Evolutionary conservation across 2,888 invertebrate genomes (phyloP), one percentile per base, ranked within the genome.

Genomic region (Drosophila limbata): DNA sequence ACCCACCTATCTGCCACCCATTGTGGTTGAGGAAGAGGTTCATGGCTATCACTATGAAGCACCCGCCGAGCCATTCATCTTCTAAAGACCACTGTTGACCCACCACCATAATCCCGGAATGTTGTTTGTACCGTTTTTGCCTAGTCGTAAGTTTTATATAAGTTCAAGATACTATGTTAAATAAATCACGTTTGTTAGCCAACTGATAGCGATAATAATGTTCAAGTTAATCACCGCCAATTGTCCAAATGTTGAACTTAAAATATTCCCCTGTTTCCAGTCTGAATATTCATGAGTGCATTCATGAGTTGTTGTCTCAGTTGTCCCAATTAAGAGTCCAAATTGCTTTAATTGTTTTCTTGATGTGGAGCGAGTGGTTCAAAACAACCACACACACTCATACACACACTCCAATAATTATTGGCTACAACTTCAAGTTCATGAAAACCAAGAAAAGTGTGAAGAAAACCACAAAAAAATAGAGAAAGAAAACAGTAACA

Each of bases 381-480:
- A 51, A 37, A 62, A 68, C n/a, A n/a, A n/a, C n/a, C n/a, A n/a
- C n/a, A n/a, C n/a, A n/a, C n/a, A n/a, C n/a, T n/a, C n/a, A n/a
- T 42, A 68, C 52, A 65, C 57, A 67, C 59, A 81, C 48, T 52
- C 55, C 66, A 59, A 87, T 84, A 84, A 84, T 88, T 84, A 84
- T 88, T 84, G 84, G 60, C 60, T 52, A 47, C 48, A 31, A 47
- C 77, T 50, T 52, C 73, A 88, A 88, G 85, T 81, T 84, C 73
- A 79, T 69, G 84, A 84, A 84, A 84, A 86, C 70, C 63, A 45
- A 87, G 83, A 87, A 89, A 89, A 84, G 82, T 84, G 84, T 84
- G 63, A 89, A 87, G 79, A 74, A 73, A 84, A 69, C 80, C 73
- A 55, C 33, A 50, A 63, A 40, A 44, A 28, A 50, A 64, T 25